Conservation (phyloP, 2,888 invertebrate species). For the Venustoraphidia nigricollis region DNA sequence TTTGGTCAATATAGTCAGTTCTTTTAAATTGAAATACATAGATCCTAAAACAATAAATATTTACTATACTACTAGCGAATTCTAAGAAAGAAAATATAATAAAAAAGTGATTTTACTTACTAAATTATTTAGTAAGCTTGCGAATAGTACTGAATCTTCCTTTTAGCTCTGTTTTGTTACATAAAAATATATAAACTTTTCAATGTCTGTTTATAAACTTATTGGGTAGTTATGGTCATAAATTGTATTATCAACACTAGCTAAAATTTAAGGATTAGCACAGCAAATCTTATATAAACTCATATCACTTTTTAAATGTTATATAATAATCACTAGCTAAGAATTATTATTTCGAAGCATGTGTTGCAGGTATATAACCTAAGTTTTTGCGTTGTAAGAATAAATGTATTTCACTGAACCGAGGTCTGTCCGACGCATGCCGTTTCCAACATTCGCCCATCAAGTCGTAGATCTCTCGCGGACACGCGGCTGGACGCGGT, state of each 20-base stretch:
- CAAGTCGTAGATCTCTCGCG: constrained; percentile 77
- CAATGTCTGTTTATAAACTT: no score
- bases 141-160: no score
- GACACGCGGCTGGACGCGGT: constrained; percentile 57
- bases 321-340: not conserved
- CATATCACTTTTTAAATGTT: not conserved
- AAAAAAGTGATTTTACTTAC: no score
- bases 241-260: not conserved
- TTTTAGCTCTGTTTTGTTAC: no score
- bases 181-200: no score
- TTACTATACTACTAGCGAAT: no score
- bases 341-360: constrained; percentile 14
- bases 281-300: not conserved
- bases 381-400: constrained; percentile 60
- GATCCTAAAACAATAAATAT: no score
- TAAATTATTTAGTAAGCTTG: no score
- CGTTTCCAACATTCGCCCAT: constrained; percentile 88
- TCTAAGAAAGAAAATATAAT: no score
- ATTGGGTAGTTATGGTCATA: not conserved
- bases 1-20: no score
- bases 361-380: constrained; percentile 38
- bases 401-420: constrained; percentile 76
- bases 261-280: not conserved
- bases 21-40: no score
- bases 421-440: constrained; percentile 62